phyloP scores from a whole-genome alignment of 2,888 invertebrate genomes.

The Hypomecis atomaria region DNA sequence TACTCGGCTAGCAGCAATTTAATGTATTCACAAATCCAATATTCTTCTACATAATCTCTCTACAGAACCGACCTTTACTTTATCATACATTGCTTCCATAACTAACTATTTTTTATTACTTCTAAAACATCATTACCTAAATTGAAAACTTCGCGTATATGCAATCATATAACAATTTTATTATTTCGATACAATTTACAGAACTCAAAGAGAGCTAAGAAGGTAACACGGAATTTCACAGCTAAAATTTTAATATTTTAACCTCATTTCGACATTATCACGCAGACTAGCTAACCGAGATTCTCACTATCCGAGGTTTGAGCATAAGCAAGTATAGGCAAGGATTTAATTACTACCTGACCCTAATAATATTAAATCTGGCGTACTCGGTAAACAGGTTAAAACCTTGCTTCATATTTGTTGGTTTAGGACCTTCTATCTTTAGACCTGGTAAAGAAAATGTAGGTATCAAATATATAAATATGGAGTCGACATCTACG shows the following conservation, averaged over 20 bases:
- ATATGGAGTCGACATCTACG: too few relatives aligned
- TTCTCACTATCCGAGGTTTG: conserved; percentile 23
- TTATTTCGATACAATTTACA: neutral
- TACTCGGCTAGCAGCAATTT: neutral
- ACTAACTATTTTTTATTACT: neutral
- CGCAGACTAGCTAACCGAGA: conserved; percentile 22
- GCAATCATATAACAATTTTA: too few relatives aligned
- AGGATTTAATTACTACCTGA: conserved; percentile 36
- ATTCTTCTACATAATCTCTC: neutral
- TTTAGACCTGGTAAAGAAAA: conserved; percentile 21
- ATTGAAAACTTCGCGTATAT: conserved; percentile 11
- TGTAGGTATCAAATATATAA: too few relatives aligned
- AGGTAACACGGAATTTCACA: conserved; percentile 9
- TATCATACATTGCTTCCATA: too few relatives aligned
- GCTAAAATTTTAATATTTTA: conserved; percentile 25
- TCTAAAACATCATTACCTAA: conserved; percentile 7
- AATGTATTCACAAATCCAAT: neutral
- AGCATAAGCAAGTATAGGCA: conserved; percentile 10
- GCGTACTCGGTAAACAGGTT: conserved; percentile 36
- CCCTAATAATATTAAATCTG: conserved; percentile 39
- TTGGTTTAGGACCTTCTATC: conserved; percentile 42
- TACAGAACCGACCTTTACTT: neutral
- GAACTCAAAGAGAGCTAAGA: neutral
- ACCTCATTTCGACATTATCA: conserved; percentile 26
- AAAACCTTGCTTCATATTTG: conserved; percentile 36